Evolutionary conservation across 2,113 vertebrate species (phyloP), one percentile per base, ranked within the genome.

Genomic region (Notechis scutatus): DNA sequence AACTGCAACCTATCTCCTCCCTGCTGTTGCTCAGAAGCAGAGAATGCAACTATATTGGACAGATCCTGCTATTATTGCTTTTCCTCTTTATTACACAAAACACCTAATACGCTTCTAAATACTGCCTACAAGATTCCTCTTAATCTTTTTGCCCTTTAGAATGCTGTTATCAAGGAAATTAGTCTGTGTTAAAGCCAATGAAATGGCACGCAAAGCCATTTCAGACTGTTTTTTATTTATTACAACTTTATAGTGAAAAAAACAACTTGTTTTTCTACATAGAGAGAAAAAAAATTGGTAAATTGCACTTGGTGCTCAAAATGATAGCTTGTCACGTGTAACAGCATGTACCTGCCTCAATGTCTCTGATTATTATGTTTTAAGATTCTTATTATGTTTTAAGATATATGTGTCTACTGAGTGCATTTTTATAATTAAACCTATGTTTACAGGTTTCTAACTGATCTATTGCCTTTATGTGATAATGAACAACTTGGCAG

Each of bases 401-500:
- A 94, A 95, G 94, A 92, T 74, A 89, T 15, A 81, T 64, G 2
- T 45, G 14, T 34, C 0, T 24, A 94, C 94, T 88, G 92, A 93
- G 59, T 81, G 29, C 9, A 12, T 11, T 86, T 21, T 85, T 91
- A 50, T 47, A 74, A 93, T 26, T 91, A 91, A 90, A 92, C 20
- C 21, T 59, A 57, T 42, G n/a, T 61, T 93, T 29, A 94, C 20
- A 93, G 23, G 92, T 39, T 81, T 87, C 26, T 3, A 59, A 4
- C 20, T 42, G 18, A 92, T 14, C 56, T 87, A 92, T 52, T 45
- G 0, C 24, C 29, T 23, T 92, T 52, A 52, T 23, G 92, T 0
- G 91, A 26, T 42, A 96, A 94, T 90, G 61, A 91, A 5, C 52
- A 94, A 10, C 45, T 93, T 85, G 93, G 54, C 59, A 94, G 89